Conservation (phyloP, 1,140 invertebrate species). For the Dinothrombium tinctorium region DNA sequence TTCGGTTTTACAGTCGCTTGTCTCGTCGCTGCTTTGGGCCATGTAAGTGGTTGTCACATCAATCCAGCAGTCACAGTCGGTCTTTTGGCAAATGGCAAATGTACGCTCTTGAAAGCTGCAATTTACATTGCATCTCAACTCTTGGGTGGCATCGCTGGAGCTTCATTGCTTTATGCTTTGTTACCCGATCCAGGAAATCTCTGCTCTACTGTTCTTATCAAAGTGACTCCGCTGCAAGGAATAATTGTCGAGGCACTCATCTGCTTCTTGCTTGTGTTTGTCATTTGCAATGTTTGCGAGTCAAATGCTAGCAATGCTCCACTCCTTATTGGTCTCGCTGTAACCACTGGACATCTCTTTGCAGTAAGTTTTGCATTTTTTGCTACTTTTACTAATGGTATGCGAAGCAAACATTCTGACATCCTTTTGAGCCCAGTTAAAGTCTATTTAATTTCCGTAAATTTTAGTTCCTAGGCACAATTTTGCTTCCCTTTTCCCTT, state of each 20-base stretch:
- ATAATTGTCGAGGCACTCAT: constrained; percentile 58
- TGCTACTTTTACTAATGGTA: constrained; percentile 4
- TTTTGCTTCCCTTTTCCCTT: too few species aligned
- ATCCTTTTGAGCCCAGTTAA: too few species aligned
- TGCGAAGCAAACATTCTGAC: too few species aligned
- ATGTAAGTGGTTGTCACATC: constrained; percentile 60
- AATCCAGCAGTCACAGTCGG: constrained; percentile 65
- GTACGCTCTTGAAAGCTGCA: constrained; percentile 41
- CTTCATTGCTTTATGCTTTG: constrained; percentile 20
- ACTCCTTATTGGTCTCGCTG: constrained; percentile 61
- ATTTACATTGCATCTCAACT: constrained; percentile 53
- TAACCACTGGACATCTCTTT: constrained; percentile 57
- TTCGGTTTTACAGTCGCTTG: constrained; percentile 63
- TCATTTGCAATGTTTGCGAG: constrained; percentile 66
- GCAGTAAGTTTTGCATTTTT: constrained; percentile 33
- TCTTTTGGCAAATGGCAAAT: constrained; percentile 48
- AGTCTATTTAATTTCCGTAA: too few species aligned
- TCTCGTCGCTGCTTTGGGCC: constrained; percentile 37
- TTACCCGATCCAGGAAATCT: constrained; percentile 24
- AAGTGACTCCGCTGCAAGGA: constrained; percentile 37
- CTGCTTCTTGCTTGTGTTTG: constrained; percentile 63
- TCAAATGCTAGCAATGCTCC: constrained; percentile 37
- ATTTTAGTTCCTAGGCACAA: too few species aligned
- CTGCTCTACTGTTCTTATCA: constrained; percentile 29
- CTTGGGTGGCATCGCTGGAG: constrained; percentile 44